These are phyloP conservation scores for Halyomorpha halys DNA, from an alignment of 1,140 invertebrate genomes.

Conservation along the genomic window DNA sequence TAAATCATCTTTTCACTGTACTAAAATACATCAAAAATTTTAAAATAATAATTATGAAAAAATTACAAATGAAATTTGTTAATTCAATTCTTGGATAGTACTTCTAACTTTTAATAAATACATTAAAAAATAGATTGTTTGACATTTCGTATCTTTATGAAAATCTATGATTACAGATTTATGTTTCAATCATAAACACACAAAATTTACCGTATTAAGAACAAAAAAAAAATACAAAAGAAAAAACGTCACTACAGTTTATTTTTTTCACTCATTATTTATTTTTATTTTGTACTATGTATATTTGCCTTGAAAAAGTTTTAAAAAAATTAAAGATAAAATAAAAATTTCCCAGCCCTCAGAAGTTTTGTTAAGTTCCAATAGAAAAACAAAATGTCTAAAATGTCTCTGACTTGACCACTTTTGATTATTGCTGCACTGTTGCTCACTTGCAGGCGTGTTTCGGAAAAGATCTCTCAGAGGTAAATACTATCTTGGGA, in stretches of 20 bases:
- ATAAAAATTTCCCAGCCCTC: neutral
- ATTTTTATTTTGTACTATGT: conserved; percentile 4
- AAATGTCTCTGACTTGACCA: conserved; percentile 28
- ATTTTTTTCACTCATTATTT: neutral
- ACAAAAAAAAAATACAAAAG: no score
- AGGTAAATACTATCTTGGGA: conserved; percentile 34
- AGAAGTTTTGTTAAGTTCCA: neutral
- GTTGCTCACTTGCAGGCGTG: conserved; percentile 50
- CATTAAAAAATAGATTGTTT: no score
- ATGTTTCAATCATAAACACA: no score
- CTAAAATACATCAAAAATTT: no score
- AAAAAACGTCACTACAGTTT: neutral
- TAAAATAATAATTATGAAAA: no score
- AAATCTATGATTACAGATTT: no score
- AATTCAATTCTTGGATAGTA: no score
- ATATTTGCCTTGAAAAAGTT: neutral
- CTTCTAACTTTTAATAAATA: no score
- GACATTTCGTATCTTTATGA: no score
- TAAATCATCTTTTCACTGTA: no score
- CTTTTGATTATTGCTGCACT: conserved; percentile 35
- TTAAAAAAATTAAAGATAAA: neutral
- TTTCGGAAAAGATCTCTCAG: conserved; percentile 86
- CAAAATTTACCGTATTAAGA: no score
- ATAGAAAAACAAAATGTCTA: conserved; percentile 2
- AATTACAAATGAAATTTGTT: no score